Percentiles rank a stretch among this genome's conserved stretches.
These are phyloP conservation scores for Holothuria scabra DNA, from an alignment of 53 echinoderm and acorn worm genomes.

Conservation along the genomic window DNA sequence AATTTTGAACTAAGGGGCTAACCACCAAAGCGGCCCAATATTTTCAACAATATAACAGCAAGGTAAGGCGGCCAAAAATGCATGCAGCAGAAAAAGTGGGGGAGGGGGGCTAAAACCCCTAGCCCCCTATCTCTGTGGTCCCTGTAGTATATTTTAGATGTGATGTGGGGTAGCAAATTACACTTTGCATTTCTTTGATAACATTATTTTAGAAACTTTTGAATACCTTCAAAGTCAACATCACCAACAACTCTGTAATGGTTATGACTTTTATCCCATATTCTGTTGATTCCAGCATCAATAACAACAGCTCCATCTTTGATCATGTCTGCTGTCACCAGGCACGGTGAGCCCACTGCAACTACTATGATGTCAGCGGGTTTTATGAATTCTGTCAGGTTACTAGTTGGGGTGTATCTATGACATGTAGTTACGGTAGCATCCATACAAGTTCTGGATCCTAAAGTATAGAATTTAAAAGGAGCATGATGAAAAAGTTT, in stretches of 20 bases:
- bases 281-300: constrained; percentile 83
- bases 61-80: no score
- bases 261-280: constrained; percentile 61
- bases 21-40: no score
- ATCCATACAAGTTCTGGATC: constrained; percentile 72
- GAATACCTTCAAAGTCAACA: constrained; percentile 76
- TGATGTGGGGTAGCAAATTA: no score
- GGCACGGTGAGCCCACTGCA: constrained; percentile 76
- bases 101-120: no score
- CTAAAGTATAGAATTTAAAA: constrained; percentile 29
- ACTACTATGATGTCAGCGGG: constrained; percentile 82
- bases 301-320: constrained; percentile 87
- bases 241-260: constrained; percentile 78
- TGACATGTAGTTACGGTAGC: constrained; percentile 86
- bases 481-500: no score
- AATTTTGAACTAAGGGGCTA: no score
- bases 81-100: no score
- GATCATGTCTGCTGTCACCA: constrained; percentile 84
- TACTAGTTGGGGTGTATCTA: constrained; percentile 78
- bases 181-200: no score
- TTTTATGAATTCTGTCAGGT: constrained; percentile 71
- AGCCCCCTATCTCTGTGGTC: no score
- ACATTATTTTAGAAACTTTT: background rate
- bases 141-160: no score
- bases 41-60: no score